Evolutionary conservation across 2,888 invertebrate genomes (phyloP), one percentile per base, ranked within the genome.

Genomic region (Ennomos quercinarius): DNA sequence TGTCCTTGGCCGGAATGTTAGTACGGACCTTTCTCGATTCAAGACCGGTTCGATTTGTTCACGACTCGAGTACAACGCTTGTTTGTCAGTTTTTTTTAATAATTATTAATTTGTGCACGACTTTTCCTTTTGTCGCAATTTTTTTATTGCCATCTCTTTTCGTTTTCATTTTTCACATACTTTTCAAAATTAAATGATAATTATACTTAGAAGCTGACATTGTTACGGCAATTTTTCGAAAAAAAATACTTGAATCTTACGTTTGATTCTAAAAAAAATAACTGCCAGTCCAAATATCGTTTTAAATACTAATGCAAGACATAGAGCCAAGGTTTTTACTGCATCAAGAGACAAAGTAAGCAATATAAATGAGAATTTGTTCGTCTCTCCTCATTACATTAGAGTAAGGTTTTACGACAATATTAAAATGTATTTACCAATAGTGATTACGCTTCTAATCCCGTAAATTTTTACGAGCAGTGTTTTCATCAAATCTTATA

Each of bases 1-100:
- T 90, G 91, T 87, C 91, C 91, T 91, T 91, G 91, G 79, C 72
- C 79, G 81, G 91, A 90, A 91, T 90, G 84, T 81, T 78, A 81
- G 52, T 76, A 78, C 77, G 77, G 79, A 76, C 68, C 72, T 73
- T 80, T 80, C 84, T 83, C 72, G 73, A 64, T 65, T 72, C 77
- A 78, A 48, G 51, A 86, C 88, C 83, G 83, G 88, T 89, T 78
- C 78, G 80, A 84, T 88, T 84, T 87, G 80, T 73, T 74, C 72
- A 64, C 70, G 71, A 68, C 76, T 66, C 66, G 64, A 64, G 67
- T 65, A 56, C 66, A 63, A 64, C 61, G 62, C 64, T 66, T 66
- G 68, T 63, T 68, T 64, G 64, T 64, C 57, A 60, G 49, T 57
- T 62, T 61, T 61, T 57, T 62, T 61, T 61, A 27, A 4, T 59